Conservation (phyloP, 2,113 vertebrate genomes). For the Ptychochromis oligacanthus region DNA sequence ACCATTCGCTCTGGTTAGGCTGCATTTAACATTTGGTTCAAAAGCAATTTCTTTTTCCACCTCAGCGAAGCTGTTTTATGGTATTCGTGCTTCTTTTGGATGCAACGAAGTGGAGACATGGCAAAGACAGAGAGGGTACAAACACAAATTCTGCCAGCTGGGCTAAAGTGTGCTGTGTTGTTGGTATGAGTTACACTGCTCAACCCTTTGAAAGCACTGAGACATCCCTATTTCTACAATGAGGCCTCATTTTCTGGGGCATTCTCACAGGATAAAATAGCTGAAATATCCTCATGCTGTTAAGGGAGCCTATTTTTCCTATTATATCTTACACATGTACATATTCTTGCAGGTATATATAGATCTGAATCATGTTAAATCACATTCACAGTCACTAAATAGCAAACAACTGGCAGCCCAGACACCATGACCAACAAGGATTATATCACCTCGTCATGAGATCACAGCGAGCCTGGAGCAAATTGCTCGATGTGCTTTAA, state of each 20-base stretch:
- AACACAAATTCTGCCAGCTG: constrained; percentile 31
- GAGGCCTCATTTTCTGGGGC: background rate
- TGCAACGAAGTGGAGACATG: constrained; percentile 11
- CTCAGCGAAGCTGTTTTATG: constrained; percentile 22
- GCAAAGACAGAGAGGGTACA: constrained; percentile 23
- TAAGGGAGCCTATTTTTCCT: background rate
- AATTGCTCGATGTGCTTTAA: constrained; percentile 26
- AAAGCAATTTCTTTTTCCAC: constrained; percentile 58
- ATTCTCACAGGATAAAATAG: background rate
- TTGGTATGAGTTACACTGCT: constrained; percentile 1
- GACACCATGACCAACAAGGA: constrained; percentile 51
- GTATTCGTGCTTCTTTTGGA: constrained; percentile 36
- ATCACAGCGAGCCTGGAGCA: constrained; percentile 44
- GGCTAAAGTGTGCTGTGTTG: background rate
- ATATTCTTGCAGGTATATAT: background rate
- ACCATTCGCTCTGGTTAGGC: constrained; percentile 47
- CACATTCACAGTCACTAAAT: constrained; percentile 18
- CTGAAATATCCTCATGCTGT: background rate
- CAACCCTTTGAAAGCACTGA: constrained; percentile 3
- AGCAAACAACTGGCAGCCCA: constrained; percentile 57
- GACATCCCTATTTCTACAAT: background rate
- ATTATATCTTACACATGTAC: background rate
- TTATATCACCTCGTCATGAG: constrained; percentile 62
- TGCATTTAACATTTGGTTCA: constrained; percentile 42
- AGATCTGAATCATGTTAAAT: background rate